A percentile compares a stretch with the other conserved stretches of the same genome.
Evolutionary conservation across 2,888 invertebrate genomes (phyloP).

Genomic region (Liopterus haemorrhoidalis): DNA sequence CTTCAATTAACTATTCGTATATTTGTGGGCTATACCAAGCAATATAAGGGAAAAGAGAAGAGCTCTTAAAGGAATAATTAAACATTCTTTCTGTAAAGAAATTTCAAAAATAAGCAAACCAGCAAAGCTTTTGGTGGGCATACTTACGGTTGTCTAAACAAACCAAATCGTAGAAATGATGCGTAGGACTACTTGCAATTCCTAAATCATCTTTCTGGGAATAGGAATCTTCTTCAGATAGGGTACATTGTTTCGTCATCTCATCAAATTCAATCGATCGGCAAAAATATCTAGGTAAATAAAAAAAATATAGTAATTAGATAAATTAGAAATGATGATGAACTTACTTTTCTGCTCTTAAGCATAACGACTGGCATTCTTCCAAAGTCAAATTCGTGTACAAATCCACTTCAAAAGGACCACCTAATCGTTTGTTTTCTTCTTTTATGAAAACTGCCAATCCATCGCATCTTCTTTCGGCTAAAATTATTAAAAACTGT

Average conservation of each 20-base stretch:
- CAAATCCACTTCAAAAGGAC: constrained; percentile 83
- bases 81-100: too few species aligned
- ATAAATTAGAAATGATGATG: constrained; percentile 5
- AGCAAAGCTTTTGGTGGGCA: too few species aligned
- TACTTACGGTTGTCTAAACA: constrained; percentile 85
- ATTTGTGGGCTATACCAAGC: too few species aligned
- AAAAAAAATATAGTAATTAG: constrained; percentile 1
- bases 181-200: constrained; percentile 75
- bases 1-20: too few species aligned
- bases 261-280: constrained; percentile 86
- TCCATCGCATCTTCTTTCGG: constrained; percentile 80
- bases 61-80: too few species aligned
- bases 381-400: constrained; percentile 80
- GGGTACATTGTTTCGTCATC: constrained; percentile 77
- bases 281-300: constrained; percentile 63
- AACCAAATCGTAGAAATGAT: constrained; percentile 83
- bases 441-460: constrained; percentile 83
- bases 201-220: constrained; percentile 85
- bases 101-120: too few species aligned
- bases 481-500: constrained; percentile 45
- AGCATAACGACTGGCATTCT: constrained; percentile 83
- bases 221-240: constrained; percentile 86
- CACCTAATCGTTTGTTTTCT: constrained; percentile 79
- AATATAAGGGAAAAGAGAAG: too few species aligned
- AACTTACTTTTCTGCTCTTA: constrained; percentile 71